Evolutionary conservation across 1,140 invertebrate genomes (phyloP), one percentile per base, ranked within the genome.

Genomic region (Leptopilina clavipes): DNA sequence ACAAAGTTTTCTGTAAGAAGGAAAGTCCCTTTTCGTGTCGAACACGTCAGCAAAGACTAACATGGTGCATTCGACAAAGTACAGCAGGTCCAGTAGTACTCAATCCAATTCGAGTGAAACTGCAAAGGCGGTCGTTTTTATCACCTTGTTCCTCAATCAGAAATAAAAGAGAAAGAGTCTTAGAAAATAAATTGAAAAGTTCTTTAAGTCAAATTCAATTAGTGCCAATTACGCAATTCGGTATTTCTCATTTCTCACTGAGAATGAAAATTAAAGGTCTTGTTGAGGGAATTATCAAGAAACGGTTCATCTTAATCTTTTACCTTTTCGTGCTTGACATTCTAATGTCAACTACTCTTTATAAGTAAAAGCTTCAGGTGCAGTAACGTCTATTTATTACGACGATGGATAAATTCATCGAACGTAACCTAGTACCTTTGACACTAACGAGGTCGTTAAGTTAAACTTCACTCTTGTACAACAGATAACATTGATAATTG

Each of bases 91-190:
- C 25, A 22, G 22, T 65, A 1, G 11, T 73, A 71, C 71, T 22
- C 52, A 22, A 54, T 89, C 87, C 80, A 83, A 81, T 81, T 54
- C 77, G 78, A 71, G 71, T 77, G 77, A 79, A 75, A 45, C 71
- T 78, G 77, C 75, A 72, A 77, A 72, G 40, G 72, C 74, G 14
- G 70, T 65, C 25, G 19, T 83, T 81, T 79, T 81, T 76, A 52
- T 77, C 17, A 65, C n/a, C 25, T 54, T 37, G 37, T 72, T 76
- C 72, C 73, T 75, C 45, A 48, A 74, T 72, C 74, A 19, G 18
- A 45, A 52, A 71, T 70, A 8, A 25, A 22, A 18, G 11, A 48
- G 25, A 31, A 2, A 5, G 25, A 44, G 18, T 19, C 73, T 74
- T 73, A 76, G 71, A 19, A 52, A 70, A 19, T 59, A 45, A 45